Base-by-base conservation (phyloP, 2,113 vertebrate genomes). In the Cyphomyrus discorhynchus region DNA sequence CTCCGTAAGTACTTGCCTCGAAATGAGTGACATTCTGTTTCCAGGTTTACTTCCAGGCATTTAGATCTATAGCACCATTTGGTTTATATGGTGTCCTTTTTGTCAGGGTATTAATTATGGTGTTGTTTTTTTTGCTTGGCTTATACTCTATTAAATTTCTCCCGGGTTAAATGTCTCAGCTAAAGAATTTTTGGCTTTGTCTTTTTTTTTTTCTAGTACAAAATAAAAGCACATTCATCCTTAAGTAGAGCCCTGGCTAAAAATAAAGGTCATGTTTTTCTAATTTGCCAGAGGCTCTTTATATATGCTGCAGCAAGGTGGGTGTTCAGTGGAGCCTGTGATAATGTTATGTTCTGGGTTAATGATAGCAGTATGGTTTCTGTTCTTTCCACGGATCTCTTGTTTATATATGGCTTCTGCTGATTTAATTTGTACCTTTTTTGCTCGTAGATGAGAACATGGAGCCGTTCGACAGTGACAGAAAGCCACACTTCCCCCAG, bases 401-500 rank as follows among this genome's bases (percentile, higher is more conserved):
- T 42, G 15, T 39, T 35, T 77, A 15, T 77, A 39, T 39, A 27
- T 31, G 3, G 47, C 82, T 46, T 84, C 19, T 3, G 3, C 8
- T 47, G 21, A 47, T 24, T 24, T 47, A 19, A 24, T 83, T 42
- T 21, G n/a, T 27, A 3, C n/a, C 52, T 84, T 49, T 88, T 13
- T 87, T 42, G 49, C 47, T 88, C 35, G 0, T 95, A 98, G 97
- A 98, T 90, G 98, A 98, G 95, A 97, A 93, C 94, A 97, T 98
- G 97, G 98, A 98, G 94, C 97, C 96, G 70, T 96, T 96, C 91
- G 98, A 98, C 94, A 98, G 97, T 0, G 97, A 98, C 92, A 96
- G 97, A 94, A 96, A 97, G 93, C 98, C 98, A 58, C 98, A 98
- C 94, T 99, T 99, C 94, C 98, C 98, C 58, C 97, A 99, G 96